A percentile compares a stretch with the other conserved stretches of the same genome.
phyloP scores from a whole-genome alignment of 2,113 vertebrate genomes.

The Myiozetetes cayanensis region DNA sequence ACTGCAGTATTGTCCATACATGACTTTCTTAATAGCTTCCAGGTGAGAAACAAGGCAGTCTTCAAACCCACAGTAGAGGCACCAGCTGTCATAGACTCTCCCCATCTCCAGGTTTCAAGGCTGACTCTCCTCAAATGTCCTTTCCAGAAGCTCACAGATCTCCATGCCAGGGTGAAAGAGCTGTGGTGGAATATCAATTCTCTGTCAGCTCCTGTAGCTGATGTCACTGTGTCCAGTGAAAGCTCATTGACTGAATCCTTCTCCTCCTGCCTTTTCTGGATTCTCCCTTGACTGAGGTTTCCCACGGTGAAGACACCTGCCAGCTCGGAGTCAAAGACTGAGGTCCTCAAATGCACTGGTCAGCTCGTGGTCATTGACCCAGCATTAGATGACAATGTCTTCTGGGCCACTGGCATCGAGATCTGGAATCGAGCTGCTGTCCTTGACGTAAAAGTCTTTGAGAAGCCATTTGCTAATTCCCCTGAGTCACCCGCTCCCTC shows the following conservation, averaged over 20 bases:
- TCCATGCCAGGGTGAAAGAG: not conserved
- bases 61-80: not conserved
- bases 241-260: not conserved
- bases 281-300: not conserved
- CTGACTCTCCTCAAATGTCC: not conserved
- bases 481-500: conserved; percentile 45
- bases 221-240: fast-evolving
- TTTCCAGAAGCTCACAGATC: not conserved
- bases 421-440: not conserved
- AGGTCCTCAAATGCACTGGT: not conserved
- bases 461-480: conserved; percentile 57
- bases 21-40: not conserved
- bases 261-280: not conserved
- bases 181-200: not conserved
- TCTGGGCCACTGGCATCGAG: not conserved
- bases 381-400: not conserved
- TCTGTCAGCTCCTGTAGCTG: not conserved
- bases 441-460: conserved; percentile 45
- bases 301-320: conserved; percentile 16
- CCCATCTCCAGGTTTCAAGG: not conserved
- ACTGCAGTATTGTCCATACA: not conserved
- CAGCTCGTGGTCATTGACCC: not conserved
- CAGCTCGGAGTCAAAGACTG: not conserved
- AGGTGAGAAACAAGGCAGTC: not conserved
- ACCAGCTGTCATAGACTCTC: not conserved